Percentiles rank a stretch among this genome's conserved stretches.
phyloP scores from a whole-genome alignment of 2,797 vertebrate species.

The Echiichthys vipera region DNA sequence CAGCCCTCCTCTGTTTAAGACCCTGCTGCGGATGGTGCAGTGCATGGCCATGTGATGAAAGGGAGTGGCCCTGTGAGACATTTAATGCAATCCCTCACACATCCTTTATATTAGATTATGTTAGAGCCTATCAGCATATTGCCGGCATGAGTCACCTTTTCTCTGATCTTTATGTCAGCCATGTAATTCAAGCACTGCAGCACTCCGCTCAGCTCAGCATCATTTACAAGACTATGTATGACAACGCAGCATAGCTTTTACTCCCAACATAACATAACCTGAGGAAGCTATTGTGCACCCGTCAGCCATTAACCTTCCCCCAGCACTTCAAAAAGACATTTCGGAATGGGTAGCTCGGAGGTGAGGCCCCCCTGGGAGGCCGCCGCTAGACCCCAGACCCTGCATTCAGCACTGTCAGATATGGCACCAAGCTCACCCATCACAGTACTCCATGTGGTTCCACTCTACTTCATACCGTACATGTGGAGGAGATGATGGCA shows the following conservation, averaged over 20 bases:
- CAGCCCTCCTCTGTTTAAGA: slow-evolving; percentile 49
- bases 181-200: slow-evolving; percentile 61
- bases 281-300: slow-evolving; percentile 54
- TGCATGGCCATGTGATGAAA: slow-evolving; percentile 56
- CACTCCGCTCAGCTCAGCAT: slow-evolving; percentile 46
- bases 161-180: slow-evolving; percentile 44
- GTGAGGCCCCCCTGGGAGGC: slow-evolving; percentile 40
- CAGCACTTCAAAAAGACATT: slow-evolving; percentile 65
- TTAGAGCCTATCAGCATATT: slow-evolving; percentile 44
- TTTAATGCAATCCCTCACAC: slow-evolving; percentile 54
- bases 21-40: slow-evolving; percentile 56
- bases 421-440: slow-evolving; percentile 24
- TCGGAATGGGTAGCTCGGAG: slow-evolving; percentile 42
- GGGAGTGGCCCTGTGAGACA: slow-evolving; percentile 49
- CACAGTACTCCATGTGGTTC: slow-evolving; percentile 42
- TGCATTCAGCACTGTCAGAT: slow-evolving; percentile 36
- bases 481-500: slow-evolving; percentile 29
- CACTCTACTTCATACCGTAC: slow-evolving; percentile 22
- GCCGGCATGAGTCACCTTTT: slow-evolving; percentile 33
- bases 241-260: slow-evolving; percentile 47
- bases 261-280: slow-evolving; percentile 52
- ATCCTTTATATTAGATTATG: slow-evolving; percentile 45
- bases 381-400: slow-evolving; percentile 35
- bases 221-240: slow-evolving; percentile 64
- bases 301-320: slow-evolving; percentile 70